Base-by-base conservation (phyloP, 30 jellyfish, hydroid and myxozoan species). In the Sanderia malayensis region DNA sequence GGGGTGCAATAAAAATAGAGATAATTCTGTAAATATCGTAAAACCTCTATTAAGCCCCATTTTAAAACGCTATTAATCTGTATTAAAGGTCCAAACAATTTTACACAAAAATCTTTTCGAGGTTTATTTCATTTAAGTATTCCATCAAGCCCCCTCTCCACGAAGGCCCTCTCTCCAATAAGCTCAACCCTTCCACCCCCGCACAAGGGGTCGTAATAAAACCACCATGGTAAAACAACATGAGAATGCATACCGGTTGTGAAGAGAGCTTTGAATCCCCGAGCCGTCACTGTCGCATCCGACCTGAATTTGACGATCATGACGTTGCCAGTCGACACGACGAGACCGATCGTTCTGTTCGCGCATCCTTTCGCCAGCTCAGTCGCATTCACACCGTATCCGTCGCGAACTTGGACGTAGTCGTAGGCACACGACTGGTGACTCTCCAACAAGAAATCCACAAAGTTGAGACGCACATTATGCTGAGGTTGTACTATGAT, bases 231-330 rank as follows among this genome's bases (percentile, higher is more conserved):
- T n/a, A n/a, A 0, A 11, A 67, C 20, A 29, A 21, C 79, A 17
- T 31, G 9, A 29, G 71, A 9, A 24, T 44, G 1, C 64, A 45
- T 37, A 77, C 96, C 96, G 19, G 79, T 67, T n/a, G 61, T 61
- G 52, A 49, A 85, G 79, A 53, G 69, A 0, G 83, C 92, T 58
- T 52, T 69, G 71, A 85, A 85, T 0, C 96, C 96, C 44, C 62
- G 74, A 28, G 81, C 76, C 1, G 80, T 70, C 19, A 70, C 20
- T 0, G 74, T 24, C 2, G 70, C 47, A 37, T 75, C 93, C 19
- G 96, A 82, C 41, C 80, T 44, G 81, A 88, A 79, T 58, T 63
- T 60, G 45, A 88, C 70, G 11, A 88, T 68, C 95, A 88, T 67
- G 4, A 64, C 88, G 58, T 75, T 78, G 37, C 85, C 80, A 7